Percentiles rank a stretch among this genome's conserved stretches.
phyloP scores from a whole-genome alignment of 2,113 vertebrate species.

The Microtus oregoni region DNA sequence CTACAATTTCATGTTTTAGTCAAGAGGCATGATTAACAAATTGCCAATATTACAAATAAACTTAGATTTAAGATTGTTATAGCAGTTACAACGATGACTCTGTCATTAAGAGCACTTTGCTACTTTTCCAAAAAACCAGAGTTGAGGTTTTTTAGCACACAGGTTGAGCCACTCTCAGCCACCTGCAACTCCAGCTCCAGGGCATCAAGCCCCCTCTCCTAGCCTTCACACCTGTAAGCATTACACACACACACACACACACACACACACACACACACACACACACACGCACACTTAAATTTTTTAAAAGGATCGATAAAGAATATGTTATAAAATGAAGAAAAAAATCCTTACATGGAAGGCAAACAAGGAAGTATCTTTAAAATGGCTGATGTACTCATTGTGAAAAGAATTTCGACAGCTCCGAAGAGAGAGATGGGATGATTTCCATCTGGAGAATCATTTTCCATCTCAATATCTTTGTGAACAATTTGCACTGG shows the following conservation, averaged over 20 bases:
- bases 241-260: not conserved
- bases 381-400: not conserved
- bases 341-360: conserved; percentile 23
- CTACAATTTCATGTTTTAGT: not conserved
- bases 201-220: not conserved
- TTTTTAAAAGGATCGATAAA: not conserved
- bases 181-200: not conserved
- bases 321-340: not conserved
- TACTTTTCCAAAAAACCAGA: not conserved
- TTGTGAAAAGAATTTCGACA: not conserved
- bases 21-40: not conserved
- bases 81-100: not conserved
- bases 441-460: not conserved
- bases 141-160: not conserved
- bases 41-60: not conserved
- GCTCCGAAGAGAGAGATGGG: not conserved
- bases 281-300: not conserved
- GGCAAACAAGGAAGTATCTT: not conserved
- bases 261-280: not conserved
- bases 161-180: not conserved
- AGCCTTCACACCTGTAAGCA: not conserved
- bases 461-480: not conserved
- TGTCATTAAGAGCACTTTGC: not conserved
- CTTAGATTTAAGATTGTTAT: not conserved
- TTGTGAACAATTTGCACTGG: conserved; percentile 56